Percentiles rank a stretch among this genome's conserved stretches.
These are phyloP conservation scores for Calameuta idolon DNA, from an alignment of 2,888 invertebrate genomes.

Conservation along the genomic window DNA sequence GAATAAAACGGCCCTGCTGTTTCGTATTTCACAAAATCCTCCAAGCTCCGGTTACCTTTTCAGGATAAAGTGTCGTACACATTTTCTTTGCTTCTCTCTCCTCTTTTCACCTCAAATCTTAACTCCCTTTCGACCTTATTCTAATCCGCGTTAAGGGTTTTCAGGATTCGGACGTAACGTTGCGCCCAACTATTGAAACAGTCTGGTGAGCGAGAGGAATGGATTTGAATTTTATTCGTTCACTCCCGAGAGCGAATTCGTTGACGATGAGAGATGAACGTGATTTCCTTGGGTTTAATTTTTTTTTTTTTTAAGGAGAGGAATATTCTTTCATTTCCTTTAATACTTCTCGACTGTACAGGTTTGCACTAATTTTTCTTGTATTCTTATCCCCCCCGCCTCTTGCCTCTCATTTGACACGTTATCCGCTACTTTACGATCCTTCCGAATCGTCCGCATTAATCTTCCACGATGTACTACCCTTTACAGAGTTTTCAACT, in stretches of 20 bases:
- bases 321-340: neutral
- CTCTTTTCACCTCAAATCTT: neutral
- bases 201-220: neutral
- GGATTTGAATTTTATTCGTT: neutral
- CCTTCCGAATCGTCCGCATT: constrained; percentile 6
- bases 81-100: neutral
- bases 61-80: neutral
- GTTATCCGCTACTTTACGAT: neutral
- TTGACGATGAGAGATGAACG: neutral
- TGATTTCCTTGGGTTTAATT: neutral
- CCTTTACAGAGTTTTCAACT: constrained; percentile 4
- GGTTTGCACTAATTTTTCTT: neutral
- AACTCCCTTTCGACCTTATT: neutral
- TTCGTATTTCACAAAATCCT: neutral
- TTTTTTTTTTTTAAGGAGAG: neutral
- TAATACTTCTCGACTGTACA: neutral
- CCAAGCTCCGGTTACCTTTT: neutral
- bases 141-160: neutral
- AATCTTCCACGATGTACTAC: constrained; percentile 6
- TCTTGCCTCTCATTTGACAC: neutral
- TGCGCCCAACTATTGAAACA: neutral
- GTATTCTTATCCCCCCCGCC: neutral
- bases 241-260: neutral
- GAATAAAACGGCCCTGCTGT: neutral
- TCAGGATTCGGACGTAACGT: neutral